A percentile compares a stretch with the other conserved stretches of the same genome.
These are phyloP conservation scores for Phoeniculus purpureus DNA, from an alignment of 2,797 vertebrate genomes.

Conservation along the genomic window DNA sequence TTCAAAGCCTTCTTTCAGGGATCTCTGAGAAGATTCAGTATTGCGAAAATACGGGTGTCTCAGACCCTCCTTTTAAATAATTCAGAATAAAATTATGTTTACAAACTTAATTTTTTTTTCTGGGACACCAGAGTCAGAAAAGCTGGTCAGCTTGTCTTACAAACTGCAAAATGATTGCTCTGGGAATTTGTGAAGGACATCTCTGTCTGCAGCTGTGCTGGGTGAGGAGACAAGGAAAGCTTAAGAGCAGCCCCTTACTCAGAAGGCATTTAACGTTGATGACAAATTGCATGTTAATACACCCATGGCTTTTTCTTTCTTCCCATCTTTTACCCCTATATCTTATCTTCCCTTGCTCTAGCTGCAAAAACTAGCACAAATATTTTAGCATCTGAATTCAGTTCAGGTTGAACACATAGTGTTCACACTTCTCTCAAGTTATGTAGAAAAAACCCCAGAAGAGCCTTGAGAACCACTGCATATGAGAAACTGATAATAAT, in stretches of 20 bases:
- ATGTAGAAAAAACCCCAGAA: neutral
- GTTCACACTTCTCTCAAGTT: constrained; percentile 1
- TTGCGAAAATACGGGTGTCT: neutral
- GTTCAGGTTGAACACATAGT: neutral
- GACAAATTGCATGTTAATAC: neutral
- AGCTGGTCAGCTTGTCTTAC: neutral
- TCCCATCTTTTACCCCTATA: neutral
- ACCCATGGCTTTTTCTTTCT: neutral
- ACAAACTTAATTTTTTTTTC: neutral
- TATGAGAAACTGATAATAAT: constrained; percentile 61
- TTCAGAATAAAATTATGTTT: neutral
- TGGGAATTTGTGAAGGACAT: neutral
- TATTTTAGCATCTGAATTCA: neutral
- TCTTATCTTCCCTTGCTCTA: neutral
- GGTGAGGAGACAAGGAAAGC: neutral
- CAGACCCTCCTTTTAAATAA: neutral
- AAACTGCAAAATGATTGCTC: neutral
- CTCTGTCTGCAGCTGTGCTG: neutral
- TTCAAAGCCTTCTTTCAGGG: constrained; percentile 33
- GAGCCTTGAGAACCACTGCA: constrained; percentile 27
- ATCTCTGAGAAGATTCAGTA: neutral
- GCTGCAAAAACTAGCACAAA: neutral
- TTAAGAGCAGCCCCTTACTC: neutral
- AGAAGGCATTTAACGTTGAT: neutral
- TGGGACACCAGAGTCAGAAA: neutral